phyloP scores from a whole-genome alignment of 2,797 vertebrate species.

The Natrix natrix region DNA sequence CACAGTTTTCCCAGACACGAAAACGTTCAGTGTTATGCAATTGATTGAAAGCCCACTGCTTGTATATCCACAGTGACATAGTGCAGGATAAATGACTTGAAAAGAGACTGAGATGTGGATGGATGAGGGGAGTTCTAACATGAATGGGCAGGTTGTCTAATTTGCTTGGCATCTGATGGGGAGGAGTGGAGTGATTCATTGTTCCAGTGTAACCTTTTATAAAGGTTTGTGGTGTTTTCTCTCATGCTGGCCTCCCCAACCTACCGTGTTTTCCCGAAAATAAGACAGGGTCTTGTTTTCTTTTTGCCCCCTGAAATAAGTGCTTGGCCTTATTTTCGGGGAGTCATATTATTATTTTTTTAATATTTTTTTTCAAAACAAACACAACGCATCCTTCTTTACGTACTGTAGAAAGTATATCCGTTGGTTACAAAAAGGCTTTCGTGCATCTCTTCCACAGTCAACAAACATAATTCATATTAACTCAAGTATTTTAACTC shows the following conservation, averaged over 20 bases:
- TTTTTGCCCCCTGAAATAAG: too few species aligned
- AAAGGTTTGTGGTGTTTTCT: not conserved
- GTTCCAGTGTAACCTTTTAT: not conserved
- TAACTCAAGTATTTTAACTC: too few species aligned
- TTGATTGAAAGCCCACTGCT: not conserved
- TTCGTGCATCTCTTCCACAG: too few species aligned
- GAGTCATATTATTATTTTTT: too few species aligned
- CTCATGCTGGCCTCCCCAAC: not conserved
- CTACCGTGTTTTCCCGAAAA: too few species aligned
- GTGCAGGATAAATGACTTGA: not conserved
- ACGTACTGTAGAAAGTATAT: too few species aligned
- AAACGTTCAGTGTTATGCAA: not conserved
- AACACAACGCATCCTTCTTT: too few species aligned
- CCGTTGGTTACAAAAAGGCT: too few species aligned
- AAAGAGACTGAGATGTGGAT: not conserved
- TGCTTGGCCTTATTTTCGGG: too few species aligned
- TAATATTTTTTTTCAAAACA: too few species aligned
- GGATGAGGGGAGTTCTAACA: not conserved
- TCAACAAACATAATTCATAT: too few species aligned
- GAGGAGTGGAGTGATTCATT: not conserved
- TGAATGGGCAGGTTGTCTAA: not conserved
- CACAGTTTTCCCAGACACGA: not conserved
- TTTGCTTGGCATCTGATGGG: not conserved
- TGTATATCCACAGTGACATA: not conserved
- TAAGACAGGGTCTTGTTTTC: too few species aligned